Evolutionary conservation across 2,797 vertebrate genomes (phyloP).

Genomic region (Eutrigla gurnardus): DNA sequence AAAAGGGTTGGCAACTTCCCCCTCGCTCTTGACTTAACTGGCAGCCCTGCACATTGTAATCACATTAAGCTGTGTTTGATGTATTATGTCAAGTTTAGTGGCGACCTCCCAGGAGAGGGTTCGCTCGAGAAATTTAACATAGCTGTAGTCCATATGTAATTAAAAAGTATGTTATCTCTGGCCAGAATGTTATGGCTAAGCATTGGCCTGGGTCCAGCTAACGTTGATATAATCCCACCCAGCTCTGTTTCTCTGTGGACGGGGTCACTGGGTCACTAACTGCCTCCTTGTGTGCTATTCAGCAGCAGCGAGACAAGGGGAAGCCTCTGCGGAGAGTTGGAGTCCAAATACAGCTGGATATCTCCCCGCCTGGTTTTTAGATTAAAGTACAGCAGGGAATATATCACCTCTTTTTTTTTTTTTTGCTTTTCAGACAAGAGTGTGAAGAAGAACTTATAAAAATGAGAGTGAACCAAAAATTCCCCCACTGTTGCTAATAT

Average conservation of each 20-base stretch:
- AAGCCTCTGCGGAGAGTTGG: slow-evolving; percentile 72
- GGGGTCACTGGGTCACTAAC: slow-evolving; percentile 90
- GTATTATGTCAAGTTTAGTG: slow-evolving; percentile 78
- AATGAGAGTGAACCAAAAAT: slow-evolving; percentile 27
- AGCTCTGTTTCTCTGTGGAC: slow-evolving; percentile 83
- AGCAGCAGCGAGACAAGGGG: slow-evolving; percentile 81
- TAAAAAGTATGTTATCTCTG: slow-evolving; percentile 91
- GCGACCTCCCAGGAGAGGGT: slow-evolving; percentile 78
- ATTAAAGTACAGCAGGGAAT: slow-evolving; percentile 39
- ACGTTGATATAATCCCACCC: slow-evolving; percentile 88
- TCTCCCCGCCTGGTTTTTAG: slow-evolving; percentile 41
- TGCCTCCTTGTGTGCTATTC: slow-evolving; percentile 82
- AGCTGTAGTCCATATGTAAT: slow-evolving; percentile 85
- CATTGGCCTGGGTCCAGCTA: slow-evolving; percentile 85
- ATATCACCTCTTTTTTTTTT: slow-evolving; percentile 24
- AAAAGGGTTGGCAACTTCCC: slow-evolving; percentile 49
- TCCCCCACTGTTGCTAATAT: slow-evolving; percentile 19
- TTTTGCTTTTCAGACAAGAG: slow-evolving; percentile 20
- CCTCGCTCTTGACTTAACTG: slow-evolving; percentile 59
- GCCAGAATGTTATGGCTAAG: slow-evolving; percentile 86
- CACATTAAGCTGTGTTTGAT: slow-evolving; percentile 83
- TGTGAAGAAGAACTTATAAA: slow-evolving; percentile 19
- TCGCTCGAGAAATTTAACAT: slow-evolving; percentile 83
- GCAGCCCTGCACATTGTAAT: slow-evolving; percentile 71
- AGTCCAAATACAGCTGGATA: slow-evolving; percentile 57